Percentiles rank a stretch among this genome's conserved stretches.
These are phyloP conservation scores for Ictalurus punctatus DNA, from an alignment of 2,113 vertebrate genomes.

Conservation along the genomic window DNA sequence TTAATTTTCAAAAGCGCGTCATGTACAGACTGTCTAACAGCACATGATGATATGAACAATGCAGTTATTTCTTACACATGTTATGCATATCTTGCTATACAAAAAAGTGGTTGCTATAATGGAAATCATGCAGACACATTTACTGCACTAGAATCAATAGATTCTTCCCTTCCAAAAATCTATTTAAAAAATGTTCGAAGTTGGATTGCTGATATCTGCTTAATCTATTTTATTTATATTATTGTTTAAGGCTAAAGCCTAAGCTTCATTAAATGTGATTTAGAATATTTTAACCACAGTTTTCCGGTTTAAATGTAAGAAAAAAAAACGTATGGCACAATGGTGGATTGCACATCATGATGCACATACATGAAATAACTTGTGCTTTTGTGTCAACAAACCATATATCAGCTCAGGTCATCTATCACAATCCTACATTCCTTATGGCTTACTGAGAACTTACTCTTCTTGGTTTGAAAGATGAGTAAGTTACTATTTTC, in stretches of 20 bases:
- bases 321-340: neutral
- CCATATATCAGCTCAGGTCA: slow-evolving; percentile 69
- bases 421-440: slow-evolving; percentile 67
- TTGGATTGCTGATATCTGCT: neutral
- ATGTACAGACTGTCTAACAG: neutral
- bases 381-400: slow-evolving; percentile 68
- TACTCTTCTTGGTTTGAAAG: neutral
- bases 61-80: neutral
- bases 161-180: neutral
- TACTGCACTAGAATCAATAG: neutral
- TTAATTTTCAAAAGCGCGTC: neutral
- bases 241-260: neutral
- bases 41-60: neutral
- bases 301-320: slow-evolving; percentile 21
- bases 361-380: slow-evolving; percentile 62
- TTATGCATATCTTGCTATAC: neutral
- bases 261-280: neutral
- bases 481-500: too few relatives aligned
- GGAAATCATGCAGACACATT: neutral
- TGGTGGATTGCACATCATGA: slow-evolving; percentile 18
- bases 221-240: neutral
- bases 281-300: neutral
- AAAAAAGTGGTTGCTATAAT: neutral
- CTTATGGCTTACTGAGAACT: slow-evolving; percentile 51
- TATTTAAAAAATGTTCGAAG: neutral